Base-by-base conservation (phyloP, 2,113 vertebrate species). In the Chitala chitala region DNA sequence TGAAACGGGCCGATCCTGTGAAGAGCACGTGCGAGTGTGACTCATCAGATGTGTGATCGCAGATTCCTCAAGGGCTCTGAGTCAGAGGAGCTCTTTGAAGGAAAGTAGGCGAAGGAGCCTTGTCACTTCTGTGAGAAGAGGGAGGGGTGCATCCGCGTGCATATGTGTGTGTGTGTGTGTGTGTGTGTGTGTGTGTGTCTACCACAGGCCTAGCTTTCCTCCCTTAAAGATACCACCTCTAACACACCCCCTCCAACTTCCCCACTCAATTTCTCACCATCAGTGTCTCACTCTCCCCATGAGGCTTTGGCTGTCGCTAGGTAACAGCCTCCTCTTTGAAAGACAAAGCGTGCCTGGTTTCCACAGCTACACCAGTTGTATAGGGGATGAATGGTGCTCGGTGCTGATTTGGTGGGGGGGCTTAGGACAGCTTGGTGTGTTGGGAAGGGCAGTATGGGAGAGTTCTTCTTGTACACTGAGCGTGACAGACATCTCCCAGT, bases 21-120 rank as follows among this genome's bases (percentile, higher is more conserved):
- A 36, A 12, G 54, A 42, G 13, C 4, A 7, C 56, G 15, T 72
- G 70, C 29, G 40, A 33, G 42, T 26, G 22, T 72, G 70, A 59
- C 70, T 72, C 70, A 72, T 72, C 38, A 31, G 70, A 72, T 56
- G 54, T 72, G 70, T 58, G 54, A 72, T 59, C 22, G 70, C 38
- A 29, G 36, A 72, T 26, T 72, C 36, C 24, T 58, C 54, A 54
- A 56, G 70, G 70, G 36, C 70, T 31, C 40, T 72, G 71, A 72
- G 55, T 61, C 71, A 20, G 24, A 42, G 40, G 24, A 44, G 24
- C 40, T 10, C 66, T 50, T 17, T 22, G 53, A 46, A n/a, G 46
- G 36, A 51, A 42, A 36, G 59, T 24, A 24, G 10, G n/a, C 12
- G 40, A 44, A 9, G 38, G 64, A 55, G n/a, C 64, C 44, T 0